Evolutionary conservation across 2,888 invertebrate genomes (phyloP).

Genomic region (Bombylius major): DNA sequence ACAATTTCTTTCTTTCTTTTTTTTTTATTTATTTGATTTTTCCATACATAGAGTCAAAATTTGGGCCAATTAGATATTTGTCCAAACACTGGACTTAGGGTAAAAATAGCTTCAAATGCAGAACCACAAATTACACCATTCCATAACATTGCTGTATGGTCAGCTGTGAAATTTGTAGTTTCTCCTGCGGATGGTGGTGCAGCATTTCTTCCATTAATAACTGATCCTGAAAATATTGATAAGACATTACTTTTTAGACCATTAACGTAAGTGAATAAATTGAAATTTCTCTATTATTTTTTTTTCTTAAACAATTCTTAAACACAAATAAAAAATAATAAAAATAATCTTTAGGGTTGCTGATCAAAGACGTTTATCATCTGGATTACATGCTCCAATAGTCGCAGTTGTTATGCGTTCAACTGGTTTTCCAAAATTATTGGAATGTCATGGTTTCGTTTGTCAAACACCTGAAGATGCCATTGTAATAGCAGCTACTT

Average conservation of each 20-base stretch:
- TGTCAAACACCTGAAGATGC: conserved; percentile 84
- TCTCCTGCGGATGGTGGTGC: conserved; percentile 46
- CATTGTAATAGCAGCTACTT: conserved; percentile 78
- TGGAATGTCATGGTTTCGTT: conserved; percentile 85
- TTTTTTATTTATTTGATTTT: not conserved
- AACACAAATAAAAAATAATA: not conserved
- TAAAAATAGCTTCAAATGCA: conserved; percentile 48
- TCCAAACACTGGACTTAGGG: conserved; percentile 47
- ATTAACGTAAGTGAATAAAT: conserved; percentile 23
- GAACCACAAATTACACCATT: conserved; percentile 63
- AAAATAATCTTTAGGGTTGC: conserved; percentile 23
- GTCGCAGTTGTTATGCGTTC: conserved; percentile 82
- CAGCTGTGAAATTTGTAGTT: conserved; percentile 73
- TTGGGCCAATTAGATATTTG: conserved; percentile 30
- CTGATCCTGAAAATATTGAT: conserved; percentile 68
- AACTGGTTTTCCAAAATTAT: conserved; percentile 58
- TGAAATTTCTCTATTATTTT: not conserved
- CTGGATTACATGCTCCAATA: conserved; percentile 60
- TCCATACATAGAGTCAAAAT: not conserved
- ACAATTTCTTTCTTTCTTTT: too few relatives aligned
- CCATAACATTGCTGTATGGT: conserved; percentile 87
- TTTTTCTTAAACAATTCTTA: not conserved
- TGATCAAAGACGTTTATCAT: conserved; percentile 33
- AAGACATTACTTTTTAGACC: conserved; percentile 53
- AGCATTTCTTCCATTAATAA: conserved; percentile 73